Evolutionary conservation across 2,113 vertebrate genomes (phyloP), one percentile per base, ranked within the genome.

Genomic region (Pampusana beccarii): DNA sequence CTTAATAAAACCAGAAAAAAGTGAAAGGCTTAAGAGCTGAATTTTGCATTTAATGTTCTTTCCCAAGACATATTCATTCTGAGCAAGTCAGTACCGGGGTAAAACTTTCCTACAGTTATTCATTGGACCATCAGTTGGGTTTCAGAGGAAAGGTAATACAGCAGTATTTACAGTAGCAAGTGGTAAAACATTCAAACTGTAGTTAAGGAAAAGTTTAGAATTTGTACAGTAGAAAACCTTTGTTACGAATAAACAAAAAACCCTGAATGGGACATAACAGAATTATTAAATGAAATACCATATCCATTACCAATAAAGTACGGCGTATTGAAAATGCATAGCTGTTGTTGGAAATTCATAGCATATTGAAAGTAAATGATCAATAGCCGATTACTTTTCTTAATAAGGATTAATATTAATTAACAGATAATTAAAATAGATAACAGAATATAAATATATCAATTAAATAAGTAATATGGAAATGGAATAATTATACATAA

Each of bases 91-190:
- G 44, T 86, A 50, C 8, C 75, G 36, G 56, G 42, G 40, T 88
- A 78, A 94, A 95, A 54, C 16, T 74, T 78, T 19, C 28, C 56
- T 80, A 64, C 38, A 67, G 33, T 53, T 73, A 67, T 34, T 86
- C 24, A 33, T 17, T 60, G 25, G 33, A 70, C 40, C 65, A 79
- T 20, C 67, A 67, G 18, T 88, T 67, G 26, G 12, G 42, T 95
- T 96, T 95, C 94, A 97, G 81, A 86, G 72, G 56, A 82, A 83
- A 65, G 38, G 50, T 83, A 96, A 90, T 33, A 56, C 5, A 13
- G 28, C 40, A 88, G 31, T 18, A 61, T 90, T 93, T 62, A 65
- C 42, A 33, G 62, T 71, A 95, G 58, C 23, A 80, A 61, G 34
- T 86, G 42, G 23, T 87, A 57, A 73, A 66, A 58, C 11, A 18